Base-by-base conservation (phyloP, 23 tunicate genomes). In the Ciona savignyi region DNA sequence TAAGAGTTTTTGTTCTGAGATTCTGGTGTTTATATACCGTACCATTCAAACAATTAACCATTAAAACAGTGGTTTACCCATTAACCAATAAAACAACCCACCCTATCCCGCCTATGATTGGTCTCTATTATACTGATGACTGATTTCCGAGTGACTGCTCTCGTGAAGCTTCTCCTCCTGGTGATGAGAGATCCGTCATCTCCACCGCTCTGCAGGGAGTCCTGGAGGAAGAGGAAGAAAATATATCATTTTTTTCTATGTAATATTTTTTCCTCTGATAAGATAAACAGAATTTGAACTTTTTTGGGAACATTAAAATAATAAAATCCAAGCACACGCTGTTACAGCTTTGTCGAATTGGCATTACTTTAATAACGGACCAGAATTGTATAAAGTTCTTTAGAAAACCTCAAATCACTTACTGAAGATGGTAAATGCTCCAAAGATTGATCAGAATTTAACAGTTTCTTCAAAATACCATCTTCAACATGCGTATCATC, bases 71-170 rank as follows among this genome's bases (percentile, higher is more conserved):
- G n/a, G n/a, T n/a, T n/a, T n/a, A n/a, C n/a, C n/a, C n/a, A n/a
- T n/a, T n/a, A n/a, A n/a, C n/a, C n/a, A n/a, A 42, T 42, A 42
- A 15, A 42, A 42, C 15, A 6, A 42, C 9, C 56, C 67, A 65
- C 33, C 23, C 32, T 71, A 6, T 42, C 56, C 60, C 71, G 60
- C 3, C 51, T 21, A 22, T 73, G 30, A 25, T 74, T 30, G 6
- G 24, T 48, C 65, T 82, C 87, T 9, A 82, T 68, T 30, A 34
- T 28, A 68, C 89, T 83, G 19, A 83, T 63, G 2, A 83, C 82
- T 19, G 89, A 77, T 24, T 77, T 65, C 3, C 78, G 23, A 2
- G 73, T 48, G 29, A 82, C 76, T 29, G 89, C 89, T 62, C 70
- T 64, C 30, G 60, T 71, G 68, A 83, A 83, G 61, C 89, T 83